Base-by-base conservation (phyloP, 2,888 invertebrate genomes). In the Spodoptera littoralis region DNA sequence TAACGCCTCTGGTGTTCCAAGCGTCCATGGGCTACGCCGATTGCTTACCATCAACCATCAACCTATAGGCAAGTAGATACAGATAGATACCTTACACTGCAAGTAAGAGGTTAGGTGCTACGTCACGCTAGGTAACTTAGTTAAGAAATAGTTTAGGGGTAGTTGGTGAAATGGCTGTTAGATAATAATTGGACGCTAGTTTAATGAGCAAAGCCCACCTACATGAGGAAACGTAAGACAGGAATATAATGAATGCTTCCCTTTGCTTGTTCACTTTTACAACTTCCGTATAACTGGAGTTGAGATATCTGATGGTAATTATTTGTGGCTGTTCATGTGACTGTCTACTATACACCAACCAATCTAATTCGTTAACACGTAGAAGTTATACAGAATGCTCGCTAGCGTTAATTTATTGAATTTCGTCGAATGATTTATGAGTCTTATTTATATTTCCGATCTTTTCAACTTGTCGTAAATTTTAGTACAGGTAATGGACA, bases 291-390 rank as follows among this genome's bases (percentile, higher is more conserved):
- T 12, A 45, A 12, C 9, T 47, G n/a, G 50, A 48, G 42, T 27
- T 4, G 54, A 64, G 5, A 47, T 42, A 58, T 54, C 54, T 48
- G 57, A 58, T 58, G 18, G n/a, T 54, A 63, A 70, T 54, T 27
- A 54, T 64, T 58, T 44, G 50, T 58, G 54, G 30, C 47, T 22
- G 44, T 18, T 58, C 8, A 27, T 58, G 44, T 69, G 45, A 51
- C 51, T 18, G 62, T 61, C 41, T 22, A 4, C 8, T 30, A 36
- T 13, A 2, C 3, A 12, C 51, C 27, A 36, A 36, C 9, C 2
- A 6, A 36, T 66, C 18, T 13, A 48, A 43, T 42, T 48, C 27
- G 43, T 13, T 52, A 65, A 27, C 27, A 22, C 24, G 51, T 58
- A 51, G 47, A 47, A 59, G 51, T 24, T 18, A 22, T 0, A 11